phyloP scores from a whole-genome alignment of 2,888 invertebrate genomes.

The Syrphus vitripennis region DNA sequence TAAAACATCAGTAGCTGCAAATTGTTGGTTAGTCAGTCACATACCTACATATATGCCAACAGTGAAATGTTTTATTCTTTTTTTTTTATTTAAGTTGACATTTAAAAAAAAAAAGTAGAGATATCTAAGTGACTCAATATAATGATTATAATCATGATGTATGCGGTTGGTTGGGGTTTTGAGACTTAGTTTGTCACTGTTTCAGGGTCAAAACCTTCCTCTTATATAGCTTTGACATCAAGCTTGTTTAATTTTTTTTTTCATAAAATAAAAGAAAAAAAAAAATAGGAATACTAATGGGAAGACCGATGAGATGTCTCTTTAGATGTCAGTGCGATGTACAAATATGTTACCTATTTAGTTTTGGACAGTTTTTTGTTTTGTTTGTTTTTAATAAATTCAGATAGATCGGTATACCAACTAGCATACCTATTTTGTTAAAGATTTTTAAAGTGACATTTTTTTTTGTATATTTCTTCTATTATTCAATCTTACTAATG shows the following conservation, averaged over 20 bases:
- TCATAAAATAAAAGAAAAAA: background rate
- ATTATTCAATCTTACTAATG: constrained; percentile 8
- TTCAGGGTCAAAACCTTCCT: constrained; percentile 39
- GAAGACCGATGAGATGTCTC: background rate
- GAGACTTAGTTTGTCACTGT: constrained; percentile 10
- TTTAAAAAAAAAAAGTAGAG: constrained; percentile 6
- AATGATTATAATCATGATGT: background rate
- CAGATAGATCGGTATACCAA: background rate
- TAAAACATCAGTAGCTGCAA: constrained; percentile 58
- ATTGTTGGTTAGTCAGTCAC: constrained; percentile 43
- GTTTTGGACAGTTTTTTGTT: background rate
- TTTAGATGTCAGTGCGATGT: background rate
- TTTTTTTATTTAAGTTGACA: background rate
- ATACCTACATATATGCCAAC: background rate
- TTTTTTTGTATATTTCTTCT: background rate
- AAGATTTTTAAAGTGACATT: background rate
- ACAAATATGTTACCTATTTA: constrained; percentile 7
- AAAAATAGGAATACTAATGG: background rate
- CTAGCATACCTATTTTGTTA: background rate
- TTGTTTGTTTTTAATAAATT: background rate
- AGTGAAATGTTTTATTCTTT: background rate
- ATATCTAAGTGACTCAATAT: constrained; percentile 26
- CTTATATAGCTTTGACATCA: constrained; percentile 10
- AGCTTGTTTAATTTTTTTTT: constrained; percentile 5
- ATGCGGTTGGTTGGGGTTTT: background rate